Evolutionary conservation across 2,797 vertebrate genomes (phyloP), one percentile per base, ranked within the genome.

Genomic region (Salarias fasciatus): DNA sequence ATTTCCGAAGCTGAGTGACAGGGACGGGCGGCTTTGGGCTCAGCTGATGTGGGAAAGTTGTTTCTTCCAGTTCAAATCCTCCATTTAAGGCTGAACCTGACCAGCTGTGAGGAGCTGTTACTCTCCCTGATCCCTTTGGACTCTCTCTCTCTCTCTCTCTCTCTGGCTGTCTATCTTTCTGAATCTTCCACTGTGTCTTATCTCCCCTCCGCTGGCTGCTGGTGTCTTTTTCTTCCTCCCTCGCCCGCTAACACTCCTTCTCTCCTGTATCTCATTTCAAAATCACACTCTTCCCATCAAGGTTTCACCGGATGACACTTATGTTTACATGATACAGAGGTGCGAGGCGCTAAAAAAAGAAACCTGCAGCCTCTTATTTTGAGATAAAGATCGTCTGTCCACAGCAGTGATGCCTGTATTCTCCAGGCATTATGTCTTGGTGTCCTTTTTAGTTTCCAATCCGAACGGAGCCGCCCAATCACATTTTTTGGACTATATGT

Each of bases 61-160:
- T 76, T 80, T 67, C 57, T 75, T 82, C 37, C 53, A 48, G 53
- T 51, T 73, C 53, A 69, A 63, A 70, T 79, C 55, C 68, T 75
- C 65, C 9, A 36, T 59, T 69, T 73, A 52, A 35, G 62, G 63
- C 69, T 48, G 43, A 59, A 67, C 46, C n/a, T 47, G 57, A 53
- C 61, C 66, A 62, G 11, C 44, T 3, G 48, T 54, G 58, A 69
- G 46, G 63, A 68, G 69, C 42, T 69, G 73, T 50, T 64, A 41
- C 77, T 59, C 60, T 41, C 61, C 8, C 40, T 43, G 55, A 45
- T 75, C 79, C 63, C 69, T 41, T 43, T 59, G 46, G 67, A 69
- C 66, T 40, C 41, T 18, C 14, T 45, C 11, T 15, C 35, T 33
- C 14, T 31, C 13, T 31, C 44, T 24, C 7, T 30, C 8, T 14